A percentile compares a stretch with the other conserved stretches of the same genome.
Conservation (phyloP, 1,140 invertebrate genomes). For the Cardiocondyla obscurior region DNA sequence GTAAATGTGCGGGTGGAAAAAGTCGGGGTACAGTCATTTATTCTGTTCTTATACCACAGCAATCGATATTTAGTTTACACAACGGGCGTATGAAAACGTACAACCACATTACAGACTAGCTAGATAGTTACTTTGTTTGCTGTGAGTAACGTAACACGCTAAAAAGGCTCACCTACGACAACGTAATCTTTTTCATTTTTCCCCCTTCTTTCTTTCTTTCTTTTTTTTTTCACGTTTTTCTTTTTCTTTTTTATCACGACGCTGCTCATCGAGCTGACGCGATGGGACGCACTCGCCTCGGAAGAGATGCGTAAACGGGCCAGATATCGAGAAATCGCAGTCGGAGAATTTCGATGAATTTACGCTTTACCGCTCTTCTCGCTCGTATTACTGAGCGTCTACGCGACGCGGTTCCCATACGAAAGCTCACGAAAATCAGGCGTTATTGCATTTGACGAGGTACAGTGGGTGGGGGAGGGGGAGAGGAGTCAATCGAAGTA, state of each 20-base stretch:
- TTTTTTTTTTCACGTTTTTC: constrained; percentile 36
- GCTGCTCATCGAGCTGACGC: constrained; percentile 49
- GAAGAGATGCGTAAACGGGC: background rate
- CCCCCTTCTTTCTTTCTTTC: constrained; percentile 8
- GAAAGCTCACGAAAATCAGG: constrained; percentile 52
- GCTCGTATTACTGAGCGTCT: background rate
- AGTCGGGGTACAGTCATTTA: constrained; percentile 74
- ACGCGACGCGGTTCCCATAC: constrained; percentile 40
- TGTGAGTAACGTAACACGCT: constrained; percentile 66
- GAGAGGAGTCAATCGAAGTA: constrained; percentile 46
- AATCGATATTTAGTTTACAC: constrained; percentile 76
- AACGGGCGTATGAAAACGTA: constrained; percentile 76
- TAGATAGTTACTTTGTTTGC: constrained; percentile 72
- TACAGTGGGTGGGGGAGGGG: constrained; percentile 45
- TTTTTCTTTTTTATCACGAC: constrained; percentile 50
- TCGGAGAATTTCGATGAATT: constrained; percentile 34
- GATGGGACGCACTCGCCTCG: constrained; percentile 28
- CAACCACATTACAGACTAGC: constrained; percentile 75
- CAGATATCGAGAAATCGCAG: constrained; percentile 19
- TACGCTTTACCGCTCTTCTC: background rate
- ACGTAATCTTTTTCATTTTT: constrained; percentile 58
- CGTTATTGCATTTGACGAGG: constrained; percentile 60
- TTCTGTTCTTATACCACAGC: constrained; percentile 77
- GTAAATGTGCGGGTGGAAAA: constrained; percentile 49
- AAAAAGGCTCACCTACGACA: constrained; percentile 65